These are phyloP conservation scores for Adelphocoris suturalis DNA, from an alignment of 2,888 invertebrate species.

Conservation along the genomic window DNA sequence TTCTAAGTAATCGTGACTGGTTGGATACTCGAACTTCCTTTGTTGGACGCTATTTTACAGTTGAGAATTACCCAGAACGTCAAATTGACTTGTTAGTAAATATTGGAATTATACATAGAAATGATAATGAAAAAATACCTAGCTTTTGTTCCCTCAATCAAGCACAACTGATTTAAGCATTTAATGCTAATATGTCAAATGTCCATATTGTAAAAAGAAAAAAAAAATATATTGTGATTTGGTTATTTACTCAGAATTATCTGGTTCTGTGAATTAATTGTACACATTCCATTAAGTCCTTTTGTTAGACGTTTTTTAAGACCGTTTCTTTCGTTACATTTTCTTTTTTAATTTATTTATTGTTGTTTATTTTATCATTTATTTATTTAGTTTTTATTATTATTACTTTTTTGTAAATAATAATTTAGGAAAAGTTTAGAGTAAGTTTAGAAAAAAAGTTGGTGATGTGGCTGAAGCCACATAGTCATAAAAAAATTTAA, in stretches of 20 bases:
- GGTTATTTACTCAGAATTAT: slow-evolving; percentile 35
- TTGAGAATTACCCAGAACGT: background rate
- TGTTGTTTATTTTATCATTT: background rate
- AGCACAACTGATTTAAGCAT: slow-evolving; percentile 41
- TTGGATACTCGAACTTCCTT: slow-evolving; percentile 15
- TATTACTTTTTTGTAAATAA: slow-evolving; percentile 19
- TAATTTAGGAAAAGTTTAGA: background rate
- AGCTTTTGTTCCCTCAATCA: background rate
- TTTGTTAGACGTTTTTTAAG: slow-evolving; percentile 40
- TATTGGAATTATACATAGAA: background rate
- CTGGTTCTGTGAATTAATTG: slow-evolving; percentile 41
- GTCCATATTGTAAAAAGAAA: slow-evolving; percentile 10
- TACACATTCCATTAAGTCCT: slow-evolving; percentile 40
- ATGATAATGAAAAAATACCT: background rate
- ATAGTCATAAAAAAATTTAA: background rate
- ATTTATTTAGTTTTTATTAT: no score
- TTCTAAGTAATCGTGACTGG: slow-evolving; percentile 1
- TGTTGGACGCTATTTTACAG: background rate
- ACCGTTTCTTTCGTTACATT: no score
- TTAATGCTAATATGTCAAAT: background rate
- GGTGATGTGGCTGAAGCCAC: background rate
- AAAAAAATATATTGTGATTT: slow-evolving; percentile 47
- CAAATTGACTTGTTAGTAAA: background rate
- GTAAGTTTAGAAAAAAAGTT: slow-evolving; percentile 12
- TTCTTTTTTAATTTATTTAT: background rate